Base-by-base conservation (phyloP, 1,140 invertebrate species). In the Leptestheria dahalacensis region DNA sequence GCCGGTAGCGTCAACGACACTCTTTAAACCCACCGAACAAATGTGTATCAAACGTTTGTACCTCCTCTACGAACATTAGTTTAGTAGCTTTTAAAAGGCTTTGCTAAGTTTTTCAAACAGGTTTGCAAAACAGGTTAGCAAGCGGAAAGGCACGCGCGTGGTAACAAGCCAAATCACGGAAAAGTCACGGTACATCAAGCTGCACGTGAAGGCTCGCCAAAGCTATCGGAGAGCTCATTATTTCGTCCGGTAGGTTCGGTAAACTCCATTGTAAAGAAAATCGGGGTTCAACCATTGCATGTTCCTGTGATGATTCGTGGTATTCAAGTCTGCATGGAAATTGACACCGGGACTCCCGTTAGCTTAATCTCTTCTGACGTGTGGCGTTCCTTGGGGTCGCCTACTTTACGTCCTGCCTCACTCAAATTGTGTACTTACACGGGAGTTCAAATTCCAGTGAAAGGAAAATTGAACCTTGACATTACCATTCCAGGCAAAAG, bases 261-360 rank as follows among this genome's bases (percentile, higher is more conserved):
- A 47, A 11, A n/a, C 41, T 47, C 41, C n/a, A 47, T 47, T n/a
- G n/a, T n/a, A n/a, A n/a, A n/a, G n/a, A n/a, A n/a, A n/a, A n/a
- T n/a, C n/a, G n/a, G n/a, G n/a, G n/a, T n/a, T n/a, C n/a, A n/a
- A n/a, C 53, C 53, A 18, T 55, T 24, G 24, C 18, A 26, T 24
- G 20, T 23, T 23, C 21, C 21, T 55, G 53, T 55, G 18, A 26
- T 21, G 18, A 26, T 55, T 25, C 24, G 33, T 28, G 25, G 20
- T 55, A 6, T 55, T 26, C 2, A 23, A 1, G 53, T 55, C 28
- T n/a, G 18, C 11, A 55, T 55, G 53, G 3, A 55, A 55, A 1
- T 55, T 26, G 53, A 55, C 23, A 55, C 53, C 33, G 53, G 53
- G 18, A 26, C 20, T 55, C n/a, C 53, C 53, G 53, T 55, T 24